These are phyloP conservation scores for Haliaeetus leucogaster DNA, from an alignment of 2,113 vertebrate species.

Conservation along the genomic window DNA sequence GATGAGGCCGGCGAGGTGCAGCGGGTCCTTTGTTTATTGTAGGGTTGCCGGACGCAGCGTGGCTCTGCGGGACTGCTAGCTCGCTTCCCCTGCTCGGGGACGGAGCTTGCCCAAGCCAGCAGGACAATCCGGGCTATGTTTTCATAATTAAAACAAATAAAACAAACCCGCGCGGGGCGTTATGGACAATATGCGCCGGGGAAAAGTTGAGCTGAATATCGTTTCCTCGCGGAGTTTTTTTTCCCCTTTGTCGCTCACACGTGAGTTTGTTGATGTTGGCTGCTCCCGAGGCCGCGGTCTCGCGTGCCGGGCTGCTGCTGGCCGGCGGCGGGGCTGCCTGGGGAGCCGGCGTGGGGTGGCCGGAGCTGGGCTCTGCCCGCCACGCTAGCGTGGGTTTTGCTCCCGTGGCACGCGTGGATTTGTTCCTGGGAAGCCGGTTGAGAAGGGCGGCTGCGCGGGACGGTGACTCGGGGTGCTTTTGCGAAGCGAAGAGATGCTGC, in stretches of 20 bases:
- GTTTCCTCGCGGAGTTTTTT: slow-evolving; percentile 28
- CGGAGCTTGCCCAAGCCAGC: background rate
- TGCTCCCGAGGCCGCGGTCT: background rate
- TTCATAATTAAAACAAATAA: slow-evolving; percentile 41
- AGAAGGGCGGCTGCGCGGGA: rapidly evolving
- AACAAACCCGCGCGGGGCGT: background rate
- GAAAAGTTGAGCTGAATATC: slow-evolving; percentile 9
- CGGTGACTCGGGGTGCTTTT: rapidly evolving
- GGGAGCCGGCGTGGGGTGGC: background rate
- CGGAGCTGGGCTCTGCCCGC: rapidly evolving
- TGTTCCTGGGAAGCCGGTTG: rapidly evolving
- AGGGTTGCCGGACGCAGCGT: background rate
- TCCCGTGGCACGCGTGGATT: rapidly evolving
- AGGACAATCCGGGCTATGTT: slow-evolving; percentile 29
- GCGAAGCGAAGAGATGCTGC: rapidly evolving
- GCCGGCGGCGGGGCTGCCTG: background rate
- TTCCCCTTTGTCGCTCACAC: slow-evolving; percentile 30
- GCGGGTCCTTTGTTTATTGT: background rate
- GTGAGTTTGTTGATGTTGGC: slow-evolving; percentile 57
- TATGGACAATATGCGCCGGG: background rate
- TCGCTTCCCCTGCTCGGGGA: background rate
- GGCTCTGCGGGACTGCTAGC: background rate
- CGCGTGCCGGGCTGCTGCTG: background rate
- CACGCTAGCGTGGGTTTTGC: rapidly evolving
- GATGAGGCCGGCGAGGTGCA: background rate